Percentiles rank a stretch among this genome's conserved stretches.
Evolutionary conservation across 2,888 invertebrate genomes (phyloP).

Genomic region (Aelia acuminata): DNA sequence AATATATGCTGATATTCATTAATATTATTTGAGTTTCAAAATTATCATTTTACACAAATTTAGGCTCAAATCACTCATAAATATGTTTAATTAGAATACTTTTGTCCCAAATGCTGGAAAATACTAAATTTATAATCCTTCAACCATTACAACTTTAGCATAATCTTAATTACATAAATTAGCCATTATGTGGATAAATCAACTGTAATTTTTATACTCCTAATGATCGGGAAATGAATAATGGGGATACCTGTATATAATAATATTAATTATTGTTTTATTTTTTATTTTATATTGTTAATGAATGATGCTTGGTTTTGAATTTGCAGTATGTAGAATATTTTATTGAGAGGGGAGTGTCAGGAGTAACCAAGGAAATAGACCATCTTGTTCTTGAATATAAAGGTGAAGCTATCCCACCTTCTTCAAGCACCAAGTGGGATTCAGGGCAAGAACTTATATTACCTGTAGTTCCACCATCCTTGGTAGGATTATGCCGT

Average conservation of each 20-base stretch:
- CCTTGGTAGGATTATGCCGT: constrained; percentile 80
- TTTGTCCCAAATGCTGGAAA: too few species aligned
- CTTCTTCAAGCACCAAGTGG: constrained; percentile 77
- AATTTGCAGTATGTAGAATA: constrained; percentile 79
- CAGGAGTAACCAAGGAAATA: constrained; percentile 80
- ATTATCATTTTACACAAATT: too few species aligned
- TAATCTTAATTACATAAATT: background rate
- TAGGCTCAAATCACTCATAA: too few species aligned
- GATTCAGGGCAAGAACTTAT: constrained; percentile 78
- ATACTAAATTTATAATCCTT: too few species aligned
- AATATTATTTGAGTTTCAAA: too few species aligned
- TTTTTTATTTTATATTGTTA: background rate
- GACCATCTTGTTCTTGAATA: constrained; percentile 81
- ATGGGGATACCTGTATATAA: too few species aligned
- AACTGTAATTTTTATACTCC: too few species aligned
- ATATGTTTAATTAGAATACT: too few species aligned
- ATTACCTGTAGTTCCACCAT: constrained; percentile 82
- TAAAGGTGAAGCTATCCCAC: constrained; percentile 76
- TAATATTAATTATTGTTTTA: too few species aligned
- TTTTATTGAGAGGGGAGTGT: constrained; percentile 81
- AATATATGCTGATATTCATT: too few species aligned
- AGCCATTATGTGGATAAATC: background rate
- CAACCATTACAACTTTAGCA: background rate
- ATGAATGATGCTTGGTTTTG: background rate
- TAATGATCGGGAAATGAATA: too few species aligned